These are phyloP conservation scores for Siphlonurus alternatus DNA, from an alignment of 2,888 invertebrate genomes.

Conservation along the genomic window DNA sequence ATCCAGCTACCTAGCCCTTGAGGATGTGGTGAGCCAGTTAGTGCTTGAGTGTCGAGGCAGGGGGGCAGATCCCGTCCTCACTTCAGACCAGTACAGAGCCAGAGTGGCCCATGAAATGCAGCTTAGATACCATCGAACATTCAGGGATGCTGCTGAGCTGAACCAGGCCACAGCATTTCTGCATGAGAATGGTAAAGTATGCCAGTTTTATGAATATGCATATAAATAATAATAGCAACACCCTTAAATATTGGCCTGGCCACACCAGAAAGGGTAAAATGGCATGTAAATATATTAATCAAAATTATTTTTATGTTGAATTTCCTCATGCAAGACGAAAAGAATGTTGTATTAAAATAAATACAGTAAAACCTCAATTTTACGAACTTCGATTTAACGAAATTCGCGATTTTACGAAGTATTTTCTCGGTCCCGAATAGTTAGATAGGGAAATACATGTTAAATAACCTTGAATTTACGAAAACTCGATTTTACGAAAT, in stretches of 20 bases:
- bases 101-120: constrained; percentile 39
- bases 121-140: constrained; percentile 48
- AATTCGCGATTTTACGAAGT: too few species aligned
- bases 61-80: constrained; percentile 63
- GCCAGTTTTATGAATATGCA: constrained; percentile 12
- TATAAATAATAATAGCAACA: constrained; percentile 9
- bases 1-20: constrained; percentile 84
- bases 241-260: too few species aligned
- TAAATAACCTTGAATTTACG: too few species aligned
- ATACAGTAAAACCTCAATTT: too few species aligned
- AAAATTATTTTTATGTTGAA: constrained; percentile 8
- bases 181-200: constrained; percentile 94
- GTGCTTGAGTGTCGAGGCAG: constrained; percentile 54
- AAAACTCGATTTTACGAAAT: too few species aligned
- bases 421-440: too few species aligned
- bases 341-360: constrained; percentile 6
- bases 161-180: constrained; percentile 93
- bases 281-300: constrained; percentile 5
- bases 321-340: too few species aligned
- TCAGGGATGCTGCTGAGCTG: constrained; percentile 77
- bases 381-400: too few species aligned
- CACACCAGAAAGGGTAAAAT: too few species aligned
- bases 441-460: too few species aligned
- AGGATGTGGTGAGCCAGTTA: constrained; percentile 74
- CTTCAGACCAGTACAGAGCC: constrained; percentile 56